Evolutionary conservation across 2,888 invertebrate species (phyloP), one percentile per base, ranked within the genome.

Genomic region (Drosophila macrospina): DNA sequence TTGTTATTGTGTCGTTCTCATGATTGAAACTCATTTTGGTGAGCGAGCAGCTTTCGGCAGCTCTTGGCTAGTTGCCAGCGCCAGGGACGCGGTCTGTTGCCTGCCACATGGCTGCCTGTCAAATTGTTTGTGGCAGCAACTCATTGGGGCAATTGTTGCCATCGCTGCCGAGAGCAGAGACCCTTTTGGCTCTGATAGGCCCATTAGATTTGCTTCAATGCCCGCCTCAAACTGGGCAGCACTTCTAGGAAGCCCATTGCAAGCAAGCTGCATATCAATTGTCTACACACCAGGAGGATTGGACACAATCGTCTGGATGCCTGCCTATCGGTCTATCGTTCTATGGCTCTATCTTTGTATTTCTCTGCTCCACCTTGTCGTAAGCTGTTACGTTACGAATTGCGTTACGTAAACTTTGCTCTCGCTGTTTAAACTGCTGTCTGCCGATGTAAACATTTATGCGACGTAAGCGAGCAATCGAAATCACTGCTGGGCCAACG

Each of bases 21-120:
- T 86, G 87, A 84, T 86, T 84, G 84, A 86, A 86, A 86, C 80
- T 75, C 78, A 86, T 74, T 81, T 78, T 59, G 55, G 39, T 48
- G 37, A 16, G 13, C 24, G 37, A 16, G 13, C 24, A 41, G 47
- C 34, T 51, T 47, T 32, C 39, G 50, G 15, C 36, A 34, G 13
- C 39, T 54, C 32, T 44, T 44, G 55, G 42, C 55, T 26, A 55
- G 42, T 32, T 42, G 55, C 54, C 54, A 39, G 47, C 26, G 8
- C n/a, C 5, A 24, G 20, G 11, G 32, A 39, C 16, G 41, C 41
- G 28, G 51, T 64, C 60, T 64, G 65, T 56, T 50, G 41, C 36
- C 37, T 70, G 74, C 57, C 74, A 62, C 54, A 26, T 32, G 55
- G 50, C 55, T 48, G 57, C 26, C 57, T 47, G 72, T 64, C 65